Evolutionary conservation across 2,797 vertebrate genomes (phyloP).

Genomic region (Melanotaenia parkinsoni): DNA sequence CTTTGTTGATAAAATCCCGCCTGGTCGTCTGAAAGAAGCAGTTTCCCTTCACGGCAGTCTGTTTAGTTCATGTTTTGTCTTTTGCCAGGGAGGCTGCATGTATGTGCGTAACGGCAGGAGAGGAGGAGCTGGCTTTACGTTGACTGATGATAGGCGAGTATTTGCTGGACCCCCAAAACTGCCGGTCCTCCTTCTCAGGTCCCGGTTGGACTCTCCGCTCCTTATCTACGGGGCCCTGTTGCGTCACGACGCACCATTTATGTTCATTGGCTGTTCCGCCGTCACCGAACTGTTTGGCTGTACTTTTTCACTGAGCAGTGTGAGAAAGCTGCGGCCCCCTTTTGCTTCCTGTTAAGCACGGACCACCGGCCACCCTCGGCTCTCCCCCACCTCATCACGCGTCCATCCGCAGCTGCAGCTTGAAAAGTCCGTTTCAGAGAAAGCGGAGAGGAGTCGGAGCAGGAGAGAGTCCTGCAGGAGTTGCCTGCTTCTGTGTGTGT

Average conservation of each 20-base stretch:
- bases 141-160: constrained; percentile 82
- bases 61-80: constrained; percentile 61
- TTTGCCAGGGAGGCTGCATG: constrained; percentile 72
- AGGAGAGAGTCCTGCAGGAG: constrained; percentile 10
- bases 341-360: constrained; percentile 31
- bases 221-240: constrained; percentile 94
- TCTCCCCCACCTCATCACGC: not conserved
- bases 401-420: constrained; percentile 19
- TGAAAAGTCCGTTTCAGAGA: constrained; percentile 14
- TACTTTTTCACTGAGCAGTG: constrained; percentile 70
- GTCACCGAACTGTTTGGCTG: constrained; percentile 75
- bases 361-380: constrained; percentile 13
- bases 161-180: constrained; percentile 68
- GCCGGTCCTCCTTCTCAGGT: constrained; percentile 86
- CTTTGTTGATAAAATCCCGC: constrained; percentile 63
- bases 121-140: constrained; percentile 83
- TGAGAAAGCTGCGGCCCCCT: constrained; percentile 27
- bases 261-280: constrained; percentile 88
- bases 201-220: constrained; percentile 89
- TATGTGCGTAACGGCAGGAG: constrained; percentile 80
- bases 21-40: constrained; percentile 58
- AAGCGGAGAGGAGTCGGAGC: not conserved
- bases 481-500: constrained; percentile 7
- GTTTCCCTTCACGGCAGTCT: constrained; percentile 64
- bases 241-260: constrained; percentile 89